Evolutionary conservation across 2,888 invertebrate genomes (phyloP), one percentile per base, ranked within the genome.

Genomic region (Clistopyga incitator): DNA sequence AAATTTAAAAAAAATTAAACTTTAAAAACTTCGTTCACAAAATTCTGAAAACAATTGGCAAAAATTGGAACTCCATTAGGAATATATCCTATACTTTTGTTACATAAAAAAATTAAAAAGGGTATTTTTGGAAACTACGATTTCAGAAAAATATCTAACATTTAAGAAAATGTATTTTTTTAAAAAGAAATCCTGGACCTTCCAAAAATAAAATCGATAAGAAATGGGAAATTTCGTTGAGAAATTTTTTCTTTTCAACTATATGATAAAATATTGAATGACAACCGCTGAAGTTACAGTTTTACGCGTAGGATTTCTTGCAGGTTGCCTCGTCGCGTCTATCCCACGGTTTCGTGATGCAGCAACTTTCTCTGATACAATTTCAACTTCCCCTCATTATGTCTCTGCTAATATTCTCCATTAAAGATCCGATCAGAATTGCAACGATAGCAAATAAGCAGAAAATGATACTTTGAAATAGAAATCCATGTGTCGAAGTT

Each of bases 351-450:
- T 65, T 65, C 52, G 45, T 52, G 75, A 76, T 18, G 64, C 52
- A 45, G 42, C 34, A 54, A 76, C 75, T 76, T 76, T 76, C 75
- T 65, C 75, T 52, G 75, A 65, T 65, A 76, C 75, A 65, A 76
- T 76, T 65, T 64, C 34, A 13, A 50, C 52, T 38, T 54, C 50
- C 38, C 25, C 42, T 42, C 34, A 18, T 65, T 38, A 34, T 65
- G 15, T 52, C 42, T 52, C n/a, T 15, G 52, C 38, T 52, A 25
- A 18, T 76, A 23, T 65, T 76, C 54, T 3, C 52, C 38, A 52
- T 76, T 13, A 54, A 23, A 52, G 52, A 71, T 56, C 54, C 42
- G 34, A 52, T 56, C 71, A 11, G 38, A 56, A 71, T 56, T 50
- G 59, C 38, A 20, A 25, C 56, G 13, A 42, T 38, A n/a, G 71